Conservation (phyloP, 2,888 invertebrate genomes). For the Oxyteleia sp. region DNA sequence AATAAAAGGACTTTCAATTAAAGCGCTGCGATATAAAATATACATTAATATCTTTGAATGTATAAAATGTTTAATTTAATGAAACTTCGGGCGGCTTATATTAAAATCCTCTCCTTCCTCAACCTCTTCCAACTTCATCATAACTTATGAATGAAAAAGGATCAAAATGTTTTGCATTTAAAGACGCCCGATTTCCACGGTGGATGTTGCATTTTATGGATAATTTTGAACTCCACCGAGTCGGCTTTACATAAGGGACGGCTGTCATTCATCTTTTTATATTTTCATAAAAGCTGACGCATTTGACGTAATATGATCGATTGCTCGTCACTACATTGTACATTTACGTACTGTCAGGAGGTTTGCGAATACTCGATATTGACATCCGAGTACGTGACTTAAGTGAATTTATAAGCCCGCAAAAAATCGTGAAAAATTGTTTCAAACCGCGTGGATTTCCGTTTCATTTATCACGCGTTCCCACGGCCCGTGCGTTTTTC, state of each 20-base stretch:
- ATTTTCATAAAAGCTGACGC: constrained; percentile 56
- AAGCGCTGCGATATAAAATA: no score
- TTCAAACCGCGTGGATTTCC: background rate
- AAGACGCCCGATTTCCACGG: background rate
- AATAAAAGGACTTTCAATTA: no score
- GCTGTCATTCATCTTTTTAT: constrained; percentile 55
- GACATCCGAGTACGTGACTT: constrained; percentile 19
- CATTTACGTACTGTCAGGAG: constrained; percentile 20
- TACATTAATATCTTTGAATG: no score
- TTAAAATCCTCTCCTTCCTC: no score
- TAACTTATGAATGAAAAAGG: constrained; percentile 14
- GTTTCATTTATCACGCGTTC: background rate
- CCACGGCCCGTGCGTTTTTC: background rate
- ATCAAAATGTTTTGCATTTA: constrained; percentile 22
- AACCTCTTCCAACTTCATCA: no score
- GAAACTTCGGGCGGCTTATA: no score
- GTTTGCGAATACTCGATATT: constrained; percentile 33
- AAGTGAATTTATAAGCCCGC: constrained; percentile 9
- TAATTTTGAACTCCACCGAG: constrained; percentile 31
- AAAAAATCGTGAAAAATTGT: constrained; percentile 19
- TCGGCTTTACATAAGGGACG: constrained; percentile 40
- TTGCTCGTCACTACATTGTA: constrained; percentile 31
- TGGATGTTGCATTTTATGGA: constrained; percentile 26
- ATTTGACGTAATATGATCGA: constrained; percentile 60
- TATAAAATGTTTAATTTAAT: no score